Evolutionary conservation across 1,140 invertebrate species (phyloP).

Genomic region (Macrobrachium nipponense): DNA sequence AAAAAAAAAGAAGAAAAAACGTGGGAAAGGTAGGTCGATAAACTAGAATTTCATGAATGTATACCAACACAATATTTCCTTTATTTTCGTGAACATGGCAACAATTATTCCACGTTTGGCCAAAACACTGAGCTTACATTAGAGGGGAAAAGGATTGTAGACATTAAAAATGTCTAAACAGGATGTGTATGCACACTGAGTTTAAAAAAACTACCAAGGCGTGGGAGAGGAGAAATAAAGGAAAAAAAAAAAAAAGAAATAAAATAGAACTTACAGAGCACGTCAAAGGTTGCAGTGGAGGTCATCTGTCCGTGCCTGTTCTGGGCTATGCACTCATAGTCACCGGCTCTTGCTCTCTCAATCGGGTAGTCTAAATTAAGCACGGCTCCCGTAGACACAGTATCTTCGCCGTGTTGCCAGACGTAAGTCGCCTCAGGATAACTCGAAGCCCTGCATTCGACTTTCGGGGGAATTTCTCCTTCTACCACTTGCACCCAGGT

Average conservation of each 20-base stretch:
- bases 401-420: slow-evolving; percentile 71
- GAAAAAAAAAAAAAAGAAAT: not conserved
- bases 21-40: too few species aligned
- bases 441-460: slow-evolving; percentile 81
- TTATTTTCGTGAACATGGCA: too few species aligned
- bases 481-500: slow-evolving; percentile 81
- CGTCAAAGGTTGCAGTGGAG: slow-evolving; percentile 78
- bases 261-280: slow-evolving; percentile 78
- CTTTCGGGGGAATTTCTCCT: slow-evolving; percentile 79
- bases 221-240: not conserved
- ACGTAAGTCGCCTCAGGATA: slow-evolving; percentile 78
- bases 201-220: too few species aligned
- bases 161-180: not conserved
- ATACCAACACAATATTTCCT: too few species aligned
- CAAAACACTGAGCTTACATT: too few species aligned
- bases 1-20: too few species aligned
- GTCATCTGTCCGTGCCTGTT: slow-evolving; percentile 81
- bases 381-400: slow-evolving; percentile 71
- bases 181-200: too few species aligned
- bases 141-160: not conserved
- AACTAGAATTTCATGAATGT: too few species aligned
- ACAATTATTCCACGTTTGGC: too few species aligned
- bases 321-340: slow-evolving; percentile 80
- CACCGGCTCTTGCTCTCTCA: slow-evolving; percentile 75
- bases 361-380: slow-evolving; percentile 74